phyloP scores from a whole-genome alignment of 2,797 vertebrate genomes.

The Potorous gilbertii region DNA sequence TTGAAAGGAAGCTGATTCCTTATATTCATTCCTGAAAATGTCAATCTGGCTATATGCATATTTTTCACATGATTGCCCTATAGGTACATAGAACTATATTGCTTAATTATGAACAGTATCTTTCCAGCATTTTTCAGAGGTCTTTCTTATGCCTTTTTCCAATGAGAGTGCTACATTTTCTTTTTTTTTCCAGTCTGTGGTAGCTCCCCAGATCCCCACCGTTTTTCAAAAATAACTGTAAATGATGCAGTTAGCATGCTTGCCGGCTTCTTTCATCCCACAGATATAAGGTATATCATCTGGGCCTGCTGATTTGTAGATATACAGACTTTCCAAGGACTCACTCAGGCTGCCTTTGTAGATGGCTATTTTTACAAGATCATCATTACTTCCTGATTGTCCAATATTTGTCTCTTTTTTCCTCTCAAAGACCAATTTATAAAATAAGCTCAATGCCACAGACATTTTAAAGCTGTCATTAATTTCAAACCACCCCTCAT shows the following conservation, averaged over 20 bases:
- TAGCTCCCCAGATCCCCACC: conserved; percentile 63
- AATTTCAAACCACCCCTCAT: conserved; percentile 70
- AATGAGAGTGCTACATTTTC: conserved; percentile 64
- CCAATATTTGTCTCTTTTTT: conserved; percentile 73
- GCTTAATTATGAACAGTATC: conserved; percentile 59
- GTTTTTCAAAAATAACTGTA: conserved; percentile 75
- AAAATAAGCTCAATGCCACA: conserved; percentile 70
- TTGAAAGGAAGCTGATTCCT: conserved; percentile 52
- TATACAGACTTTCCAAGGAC: conserved; percentile 63
- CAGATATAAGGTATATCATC: conserved; percentile 73
- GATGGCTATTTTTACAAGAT: conserved; percentile 77
- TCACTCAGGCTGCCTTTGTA: conserved; percentile 73
- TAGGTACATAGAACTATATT: conserved; percentile 47
- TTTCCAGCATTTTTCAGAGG: conserved; percentile 34
- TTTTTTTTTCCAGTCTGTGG: conserved; percentile 66
- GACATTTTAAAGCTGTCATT: conserved; percentile 70
- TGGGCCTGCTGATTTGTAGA: conserved; percentile 77
- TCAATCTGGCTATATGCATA: conserved; percentile 26
- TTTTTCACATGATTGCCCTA: conserved; percentile 47
- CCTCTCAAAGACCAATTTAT: conserved; percentile 73
- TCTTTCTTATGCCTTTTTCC: conserved; percentile 64
- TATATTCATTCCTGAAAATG: conserved; percentile 60
- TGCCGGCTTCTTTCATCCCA: conserved; percentile 69
- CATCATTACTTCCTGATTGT: conserved; percentile 79
- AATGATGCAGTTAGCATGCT: conserved; percentile 79